Conservation (phyloP, 2,888 invertebrate genomes). For the Rosalia funebris region DNA sequence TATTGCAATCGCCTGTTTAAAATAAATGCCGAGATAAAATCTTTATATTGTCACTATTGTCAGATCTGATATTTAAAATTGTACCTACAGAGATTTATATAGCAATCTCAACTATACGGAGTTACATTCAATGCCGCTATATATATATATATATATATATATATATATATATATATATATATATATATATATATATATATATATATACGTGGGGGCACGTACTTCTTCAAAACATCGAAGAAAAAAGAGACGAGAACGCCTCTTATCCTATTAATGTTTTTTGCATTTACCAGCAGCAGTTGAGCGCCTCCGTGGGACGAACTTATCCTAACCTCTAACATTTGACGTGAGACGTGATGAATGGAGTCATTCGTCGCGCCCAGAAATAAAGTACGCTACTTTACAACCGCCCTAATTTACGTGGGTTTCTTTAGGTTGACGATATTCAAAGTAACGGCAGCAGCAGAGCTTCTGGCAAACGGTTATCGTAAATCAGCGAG, state of each 20-base stretch:
- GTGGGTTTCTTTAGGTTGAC: slow-evolving; percentile 42
- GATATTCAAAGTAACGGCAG: slow-evolving; percentile 38
- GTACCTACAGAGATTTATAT: too few relatives aligned
- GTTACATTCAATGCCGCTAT: too few relatives aligned
- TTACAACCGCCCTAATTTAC: slow-evolving; percentile 53
- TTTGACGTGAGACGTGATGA: slow-evolving; percentile 52
- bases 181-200: too few relatives aligned
- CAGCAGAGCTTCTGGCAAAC: slow-evolving; percentile 44
- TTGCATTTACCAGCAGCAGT: slow-evolving; percentile 22
- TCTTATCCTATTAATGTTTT: slow-evolving; percentile 21
- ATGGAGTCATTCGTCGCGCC: slow-evolving; percentile 51
- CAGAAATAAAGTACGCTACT: slow-evolving; percentile 53
- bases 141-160: too few relatives aligned
- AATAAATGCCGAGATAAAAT: too few relatives aligned
- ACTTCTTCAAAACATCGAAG: slow-evolving; percentile 10
- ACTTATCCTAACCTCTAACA: slow-evolving; percentile 44
- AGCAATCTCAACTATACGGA: too few relatives aligned
- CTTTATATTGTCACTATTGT: too few relatives aligned
- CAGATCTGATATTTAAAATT: too few relatives aligned
- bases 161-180: too few relatives aligned
- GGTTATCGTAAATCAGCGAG: slow-evolving; percentile 54
- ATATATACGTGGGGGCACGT: slow-evolving; percentile 25
- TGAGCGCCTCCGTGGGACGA: slow-evolving; percentile 36
- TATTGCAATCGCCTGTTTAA: too few relatives aligned
- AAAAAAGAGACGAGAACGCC: slow-evolving; percentile 16